Percentiles rank a stretch among this genome's conserved stretches.
Conservation (phyloP, 1,140 invertebrate genomes). For the Atta texana region DNA sequence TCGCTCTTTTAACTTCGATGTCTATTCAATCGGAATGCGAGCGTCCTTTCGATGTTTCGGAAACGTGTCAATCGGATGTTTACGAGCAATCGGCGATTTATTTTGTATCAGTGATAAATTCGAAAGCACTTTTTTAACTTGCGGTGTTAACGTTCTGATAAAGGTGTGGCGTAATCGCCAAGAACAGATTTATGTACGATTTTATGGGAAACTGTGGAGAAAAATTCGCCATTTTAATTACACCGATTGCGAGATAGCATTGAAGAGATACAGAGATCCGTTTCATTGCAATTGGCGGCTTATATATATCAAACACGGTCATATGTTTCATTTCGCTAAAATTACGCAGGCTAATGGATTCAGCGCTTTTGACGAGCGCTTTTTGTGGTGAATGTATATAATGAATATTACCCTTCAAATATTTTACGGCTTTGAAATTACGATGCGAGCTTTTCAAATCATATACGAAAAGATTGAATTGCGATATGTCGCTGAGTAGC, state of each 20-base stretch:
- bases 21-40: conserved; percentile 18
- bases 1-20: conserved; percentile 26
- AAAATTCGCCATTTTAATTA: conserved; percentile 38
- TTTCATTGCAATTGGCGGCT: conserved; percentile 44
- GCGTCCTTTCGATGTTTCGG: conserved; percentile 1
- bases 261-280: conserved; percentile 19
- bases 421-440: conserved; percentile 64
- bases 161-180: neutral
- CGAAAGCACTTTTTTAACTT: conserved; percentile 13
- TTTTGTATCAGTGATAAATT: conserved; percentile 9
- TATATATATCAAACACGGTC: conserved; percentile 28
- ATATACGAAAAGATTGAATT: conserved; percentile 53
- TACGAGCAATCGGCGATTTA: conserved; percentile 27
- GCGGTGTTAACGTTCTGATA: neutral
- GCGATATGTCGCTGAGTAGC: conserved; percentile 30
- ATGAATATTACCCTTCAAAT: conserved; percentile 57
- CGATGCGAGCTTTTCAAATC: conserved; percentile 56
- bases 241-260: conserved; percentile 8
- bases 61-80: conserved; percentile 5
- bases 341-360: conserved; percentile 52
- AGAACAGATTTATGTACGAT: neutral
- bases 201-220: conserved; percentile 10
- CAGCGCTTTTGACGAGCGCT: conserved; percentile 45
- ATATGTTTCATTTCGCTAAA: conserved; percentile 43
- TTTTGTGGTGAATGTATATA: conserved; percentile 32